A percentile compares a stretch with the other conserved stretches of the same genome.
Evolutionary conservation across 2,888 invertebrate species (phyloP).

Genomic region (Cryptophagus acutangulus): DNA sequence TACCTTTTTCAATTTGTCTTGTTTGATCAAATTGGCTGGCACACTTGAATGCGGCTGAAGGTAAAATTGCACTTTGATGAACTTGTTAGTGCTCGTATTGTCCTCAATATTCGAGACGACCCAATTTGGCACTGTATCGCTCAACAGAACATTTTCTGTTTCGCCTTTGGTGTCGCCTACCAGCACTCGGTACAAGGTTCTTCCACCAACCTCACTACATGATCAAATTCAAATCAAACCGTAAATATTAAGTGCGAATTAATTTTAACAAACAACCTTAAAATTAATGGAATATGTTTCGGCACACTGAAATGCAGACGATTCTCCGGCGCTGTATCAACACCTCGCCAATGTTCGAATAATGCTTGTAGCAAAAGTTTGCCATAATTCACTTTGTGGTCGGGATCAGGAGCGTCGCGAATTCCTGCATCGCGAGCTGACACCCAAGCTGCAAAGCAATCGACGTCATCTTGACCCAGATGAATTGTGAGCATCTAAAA

Average conservation of each 20-base stretch:
- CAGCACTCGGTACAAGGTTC: constrained; percentile 83
- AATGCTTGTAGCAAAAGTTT: constrained; percentile 89
- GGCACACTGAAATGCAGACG: constrained; percentile 84
- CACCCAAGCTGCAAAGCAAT: constrained; percentile 98
- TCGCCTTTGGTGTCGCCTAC: constrained; percentile 93
- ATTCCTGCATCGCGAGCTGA: constrained; percentile 93
- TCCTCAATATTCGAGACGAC: constrained; percentile 92
- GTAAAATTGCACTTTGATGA: constrained; percentile 95
- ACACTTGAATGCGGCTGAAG: constrained; percentile 86
- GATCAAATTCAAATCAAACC: constrained; percentile 6
- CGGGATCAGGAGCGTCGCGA: constrained; percentile 54
- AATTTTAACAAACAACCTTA: constrained; percentile 56
- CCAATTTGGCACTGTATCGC: constrained; percentile 94
- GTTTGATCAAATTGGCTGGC: constrained; percentile 58
- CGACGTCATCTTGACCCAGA: constrained; percentile 93
- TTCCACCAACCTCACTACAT: constrained; percentile 87
- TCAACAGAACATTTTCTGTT: constrained; percentile 84
- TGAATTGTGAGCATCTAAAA: constrained; percentile 92
- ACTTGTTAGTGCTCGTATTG: constrained; percentile 82
- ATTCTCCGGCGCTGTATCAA: constrained; percentile 66
- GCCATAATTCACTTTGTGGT: constrained; percentile 94
- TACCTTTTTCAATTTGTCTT: constrained; percentile 76
- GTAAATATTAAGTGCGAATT: neutral
- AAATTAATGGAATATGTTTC: constrained; percentile 92
- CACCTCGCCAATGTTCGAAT: constrained; percentile 85